These are phyloP conservation scores for Protophormia terraenovae DNA, from an alignment of 2,888 invertebrate species.

Conservation along the genomic window DNA sequence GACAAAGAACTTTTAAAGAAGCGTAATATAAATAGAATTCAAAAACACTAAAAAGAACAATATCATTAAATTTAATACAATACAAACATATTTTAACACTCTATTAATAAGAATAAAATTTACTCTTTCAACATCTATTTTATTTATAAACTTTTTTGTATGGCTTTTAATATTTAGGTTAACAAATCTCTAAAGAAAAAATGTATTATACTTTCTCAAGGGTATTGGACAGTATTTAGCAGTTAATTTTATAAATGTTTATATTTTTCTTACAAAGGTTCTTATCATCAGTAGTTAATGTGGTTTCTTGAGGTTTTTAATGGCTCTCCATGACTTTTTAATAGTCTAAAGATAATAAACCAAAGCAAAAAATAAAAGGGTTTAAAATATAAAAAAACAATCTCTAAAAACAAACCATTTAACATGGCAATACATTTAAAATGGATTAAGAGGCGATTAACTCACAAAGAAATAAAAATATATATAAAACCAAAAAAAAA, in stretches of 20 bases:
- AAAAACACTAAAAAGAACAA: too few species aligned
- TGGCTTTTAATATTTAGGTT: too few species aligned
- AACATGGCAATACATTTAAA: slow-evolving; percentile 8
- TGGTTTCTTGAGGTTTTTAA: slow-evolving; percentile 32
- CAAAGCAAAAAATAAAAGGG: neutral
- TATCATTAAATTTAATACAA: too few species aligned
- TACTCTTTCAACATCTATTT: too few species aligned
- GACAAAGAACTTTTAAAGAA: too few species aligned
- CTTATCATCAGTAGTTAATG: slow-evolving; percentile 40
- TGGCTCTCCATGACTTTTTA: slow-evolving; percentile 28
- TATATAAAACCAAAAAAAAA: neutral
- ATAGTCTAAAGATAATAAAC: slow-evolving; percentile 17
- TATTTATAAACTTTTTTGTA: too few species aligned
- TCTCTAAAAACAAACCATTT: neutral
- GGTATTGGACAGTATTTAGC: neutral
- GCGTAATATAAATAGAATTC: too few species aligned
- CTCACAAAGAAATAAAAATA: neutral
- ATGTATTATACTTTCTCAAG: neutral
- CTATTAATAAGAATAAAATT: too few species aligned
- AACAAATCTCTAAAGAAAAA: neutral
- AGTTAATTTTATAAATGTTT: slow-evolving; percentile 1
- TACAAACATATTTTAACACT: too few species aligned
- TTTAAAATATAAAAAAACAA: neutral
- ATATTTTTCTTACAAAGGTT: neutral
- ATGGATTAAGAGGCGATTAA: slow-evolving; percentile 43